Conservation (phyloP, 2,113 vertebrate species). For the Greenwoodochromis staneri region DNA sequence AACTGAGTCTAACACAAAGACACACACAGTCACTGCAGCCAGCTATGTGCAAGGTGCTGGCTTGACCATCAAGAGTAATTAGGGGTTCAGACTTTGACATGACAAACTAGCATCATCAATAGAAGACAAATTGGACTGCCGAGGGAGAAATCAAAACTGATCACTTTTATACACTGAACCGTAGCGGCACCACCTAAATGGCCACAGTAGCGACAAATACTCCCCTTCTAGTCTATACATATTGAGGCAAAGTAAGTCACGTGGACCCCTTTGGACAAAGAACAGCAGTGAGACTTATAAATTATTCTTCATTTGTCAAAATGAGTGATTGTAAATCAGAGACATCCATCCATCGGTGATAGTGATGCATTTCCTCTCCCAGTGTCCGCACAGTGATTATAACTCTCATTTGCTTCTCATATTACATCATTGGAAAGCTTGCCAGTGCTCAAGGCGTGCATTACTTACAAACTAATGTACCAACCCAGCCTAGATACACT, state of each 20-base stretch:
- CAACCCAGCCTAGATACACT: conserved; percentile 8
- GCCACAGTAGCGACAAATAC: neutral
- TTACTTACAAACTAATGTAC: conserved; percentile 54
- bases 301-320: conserved; percentile 38
- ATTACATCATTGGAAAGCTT: conserved; percentile 38
- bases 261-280: neutral
- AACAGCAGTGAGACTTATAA: neutral
- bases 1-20: neutral
- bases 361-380: conserved; percentile 43
- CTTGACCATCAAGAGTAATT: neutral
- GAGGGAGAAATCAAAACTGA: neutral
- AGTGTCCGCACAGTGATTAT: conserved; percentile 24
- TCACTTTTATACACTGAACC: neutral
- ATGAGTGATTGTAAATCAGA: conserved; percentile 26
- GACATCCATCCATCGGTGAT: conserved; percentile 6
- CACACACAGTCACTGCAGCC: neutral
- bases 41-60: neutral
- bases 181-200: neutral
- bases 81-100: neutral
- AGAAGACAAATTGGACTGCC: neutral
- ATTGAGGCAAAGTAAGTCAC: neutral
- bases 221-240: neutral
- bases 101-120: neutral
- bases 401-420: conserved; percentile 49
- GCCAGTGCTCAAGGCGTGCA: conserved; percentile 18